A percentile compares a stretch with the other conserved stretches of the same genome.
Evolutionary conservation across 2,113 vertebrate species (phyloP).

Genomic region (Brachyhypopomus occidentalis): DNA sequence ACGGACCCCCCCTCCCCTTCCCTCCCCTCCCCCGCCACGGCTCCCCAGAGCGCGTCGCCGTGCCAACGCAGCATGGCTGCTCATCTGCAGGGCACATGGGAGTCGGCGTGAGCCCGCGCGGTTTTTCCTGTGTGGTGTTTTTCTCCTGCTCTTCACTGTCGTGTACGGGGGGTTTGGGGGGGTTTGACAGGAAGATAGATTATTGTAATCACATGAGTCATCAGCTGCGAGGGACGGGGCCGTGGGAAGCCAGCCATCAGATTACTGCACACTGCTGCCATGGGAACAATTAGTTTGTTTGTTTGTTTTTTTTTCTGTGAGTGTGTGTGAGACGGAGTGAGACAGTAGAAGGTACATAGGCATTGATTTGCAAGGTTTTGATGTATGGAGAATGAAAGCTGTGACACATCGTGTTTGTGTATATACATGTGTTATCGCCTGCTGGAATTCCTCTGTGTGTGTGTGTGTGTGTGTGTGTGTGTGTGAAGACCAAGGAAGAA

Average conservation of each 20-base stretch:
- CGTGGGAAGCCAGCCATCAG: slow-evolving; percentile 77
- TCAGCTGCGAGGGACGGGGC: slow-evolving; percentile 68
- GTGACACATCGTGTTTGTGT: slow-evolving; percentile 48
- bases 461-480: neutral
- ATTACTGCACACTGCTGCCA: slow-evolving; percentile 70
- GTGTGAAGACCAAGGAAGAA: neutral
- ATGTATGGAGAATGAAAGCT: slow-evolving; percentile 62
- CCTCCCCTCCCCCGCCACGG: neutral
- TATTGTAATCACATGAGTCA: slow-evolving; percentile 78
- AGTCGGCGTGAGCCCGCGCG: slow-evolving; percentile 63
- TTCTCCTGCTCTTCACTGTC: slow-evolving; percentile 50
- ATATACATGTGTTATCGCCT: neutral
- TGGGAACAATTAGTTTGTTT: slow-evolving; percentile 65
- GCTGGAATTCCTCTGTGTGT: neutral
- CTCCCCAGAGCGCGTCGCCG: slow-evolving; percentile 41
- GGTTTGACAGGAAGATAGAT: slow-evolving; percentile 79
- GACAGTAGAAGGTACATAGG: slow-evolving; percentile 62
- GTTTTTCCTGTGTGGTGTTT: slow-evolving; percentile 62
- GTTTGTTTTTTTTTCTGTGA: slow-evolving; percentile 64
- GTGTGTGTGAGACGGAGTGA: slow-evolving; percentile 59
- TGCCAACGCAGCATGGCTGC: slow-evolving; percentile 64
- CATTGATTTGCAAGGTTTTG: slow-evolving; percentile 58
- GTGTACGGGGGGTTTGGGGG: slow-evolving; percentile 23
- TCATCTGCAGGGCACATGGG: slow-evolving; percentile 71
- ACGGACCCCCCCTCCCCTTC: slow-evolving; percentile 45